These are phyloP conservation scores for Drosophila mayaguana DNA, from an alignment of 2,888 invertebrate genomes.

Conservation along the genomic window DNA sequence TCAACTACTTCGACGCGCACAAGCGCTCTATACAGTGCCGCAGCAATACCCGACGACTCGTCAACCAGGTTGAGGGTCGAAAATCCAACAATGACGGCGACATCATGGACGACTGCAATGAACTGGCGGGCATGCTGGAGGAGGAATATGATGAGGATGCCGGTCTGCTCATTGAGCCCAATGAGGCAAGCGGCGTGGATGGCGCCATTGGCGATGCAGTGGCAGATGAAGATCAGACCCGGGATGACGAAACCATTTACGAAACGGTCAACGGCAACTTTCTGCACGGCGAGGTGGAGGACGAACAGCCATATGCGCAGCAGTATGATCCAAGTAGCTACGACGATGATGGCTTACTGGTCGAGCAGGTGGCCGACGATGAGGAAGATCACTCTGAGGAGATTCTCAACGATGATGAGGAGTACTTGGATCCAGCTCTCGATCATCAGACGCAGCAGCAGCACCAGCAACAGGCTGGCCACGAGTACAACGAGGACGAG, in stretches of 20 bases:
- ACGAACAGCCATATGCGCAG: constrained; percentile 31
- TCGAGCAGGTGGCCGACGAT: constrained; percentile 38
- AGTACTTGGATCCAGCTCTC: constrained; percentile 31
- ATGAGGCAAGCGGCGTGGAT: constrained; percentile 15
- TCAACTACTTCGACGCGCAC: constrained; percentile 82
- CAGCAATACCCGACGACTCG: constrained; percentile 74
- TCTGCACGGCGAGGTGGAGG: constrained; percentile 21
- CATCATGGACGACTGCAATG: constrained; percentile 14
- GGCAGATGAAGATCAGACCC: constrained; percentile 5
- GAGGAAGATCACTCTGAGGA: constrained; percentile 29
- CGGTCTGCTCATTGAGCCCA: constrained; percentile 51
- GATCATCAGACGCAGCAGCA: constrained; percentile 32
- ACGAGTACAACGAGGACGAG: constrained; percentile 54
- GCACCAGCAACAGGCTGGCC: constrained; percentile 32
- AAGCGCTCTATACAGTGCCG: constrained; percentile 82
- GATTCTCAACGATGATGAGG: constrained; percentile 41
- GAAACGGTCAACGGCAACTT: constrained; percentile 32
- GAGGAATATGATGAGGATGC: constrained; percentile 68
- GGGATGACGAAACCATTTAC: constrained; percentile 15
- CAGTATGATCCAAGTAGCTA: constrained; percentile 43
- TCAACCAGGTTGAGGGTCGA: constrained; percentile 12
- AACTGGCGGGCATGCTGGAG: constrained; percentile 43
- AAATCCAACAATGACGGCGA: neutral
- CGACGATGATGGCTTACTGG: constrained; percentile 43
- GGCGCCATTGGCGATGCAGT: neutral